Base-by-base conservation (phyloP, 2,888 invertebrate species). In the Dryocosmus kuriphilus region DNA sequence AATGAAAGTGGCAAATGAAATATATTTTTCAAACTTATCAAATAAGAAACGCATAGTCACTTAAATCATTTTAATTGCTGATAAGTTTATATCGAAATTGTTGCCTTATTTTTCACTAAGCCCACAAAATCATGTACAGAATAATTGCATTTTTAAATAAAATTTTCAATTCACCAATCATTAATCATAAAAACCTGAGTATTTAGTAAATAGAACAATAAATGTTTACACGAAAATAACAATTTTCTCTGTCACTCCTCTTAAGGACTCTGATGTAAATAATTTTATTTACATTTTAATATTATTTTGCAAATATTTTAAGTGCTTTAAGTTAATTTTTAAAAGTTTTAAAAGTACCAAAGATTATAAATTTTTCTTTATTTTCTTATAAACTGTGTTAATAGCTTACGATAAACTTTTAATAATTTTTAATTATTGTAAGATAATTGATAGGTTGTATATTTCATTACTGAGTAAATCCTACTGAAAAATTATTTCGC, bases 321-420 rank as follows among this genome's bases (percentile, higher is more conserved):
- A 41, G 41, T 41, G 14, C 0, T 41, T 41, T 14, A 14, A 1
- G 41, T 41, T 41, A 41, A 41, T 41, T 41, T 14, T 35, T 41
- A 14, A 5, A 41, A 41, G 16, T 14, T 41, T 16, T 55, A 22
- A 7, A 55, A 5, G 22, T 55, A 55, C 55, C 22, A 55, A 55
- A 55, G 55, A 55, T 55, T 55, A 57, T 11, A 41, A 19, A 46
- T 71, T 32, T 32, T 14, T 46, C 24, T 71, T 71, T 32, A 71
- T n/a, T 71, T 27, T 51, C n/a, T 30, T 51, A 46, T 71, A 27
- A 51, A 71, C n/a, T 27, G 46, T 71, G 30, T 71, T 71, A 19
- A 51, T 30, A 51, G n/a, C 30, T 51, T 51, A 51, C 51, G 67
- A 71, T 71, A 67, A 27, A 14, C 7, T 51, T 46, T 51, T 71